phyloP scores from a whole-genome alignment of 1,140 invertebrate genomes.

The Drosophila mauritiana region DNA sequence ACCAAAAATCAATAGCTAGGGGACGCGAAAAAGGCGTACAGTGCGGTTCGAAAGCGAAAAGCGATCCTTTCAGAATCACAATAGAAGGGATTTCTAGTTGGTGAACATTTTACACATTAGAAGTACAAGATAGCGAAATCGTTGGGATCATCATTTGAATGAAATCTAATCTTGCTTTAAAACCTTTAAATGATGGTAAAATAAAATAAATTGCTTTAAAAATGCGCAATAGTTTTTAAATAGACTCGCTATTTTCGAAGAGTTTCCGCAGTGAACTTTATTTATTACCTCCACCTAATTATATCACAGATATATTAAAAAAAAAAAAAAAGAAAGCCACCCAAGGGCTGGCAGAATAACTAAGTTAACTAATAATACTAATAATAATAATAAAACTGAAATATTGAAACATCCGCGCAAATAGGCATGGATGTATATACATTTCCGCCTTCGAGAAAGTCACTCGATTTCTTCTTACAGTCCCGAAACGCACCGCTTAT shows the following conservation, averaged over 20 bases:
- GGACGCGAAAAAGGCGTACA: constrained; percentile 6
- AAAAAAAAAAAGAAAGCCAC: constrained; percentile 10
- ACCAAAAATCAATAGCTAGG: constrained; percentile 39
- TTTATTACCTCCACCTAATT: constrained; percentile 34
- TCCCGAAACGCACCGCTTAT: constrained; percentile 12
- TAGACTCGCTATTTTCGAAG: constrained; percentile 26
- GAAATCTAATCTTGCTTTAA: no score
- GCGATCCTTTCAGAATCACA: not conserved
- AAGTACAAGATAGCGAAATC: no score
- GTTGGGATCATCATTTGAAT: no score
- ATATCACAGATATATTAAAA: constrained; percentile 33
- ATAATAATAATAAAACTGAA: not conserved
- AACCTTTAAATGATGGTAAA: no score
- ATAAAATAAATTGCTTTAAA: no score
- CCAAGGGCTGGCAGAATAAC: constrained; percentile 23
- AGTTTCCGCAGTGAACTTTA: constrained; percentile 17
- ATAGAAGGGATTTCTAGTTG: not conserved
- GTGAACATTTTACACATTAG: no score
- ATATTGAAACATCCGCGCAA: not conserved
- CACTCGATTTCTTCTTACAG: constrained; percentile 6
- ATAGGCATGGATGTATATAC: not conserved
- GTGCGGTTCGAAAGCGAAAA: constrained; percentile 4
- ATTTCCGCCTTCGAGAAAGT: not conserved
- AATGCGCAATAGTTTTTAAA: constrained; percentile 5
- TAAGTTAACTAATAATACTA: constrained; percentile 20